Conservation (phyloP, 2,888 invertebrate genomes). For the Eilema caniola region DNA sequence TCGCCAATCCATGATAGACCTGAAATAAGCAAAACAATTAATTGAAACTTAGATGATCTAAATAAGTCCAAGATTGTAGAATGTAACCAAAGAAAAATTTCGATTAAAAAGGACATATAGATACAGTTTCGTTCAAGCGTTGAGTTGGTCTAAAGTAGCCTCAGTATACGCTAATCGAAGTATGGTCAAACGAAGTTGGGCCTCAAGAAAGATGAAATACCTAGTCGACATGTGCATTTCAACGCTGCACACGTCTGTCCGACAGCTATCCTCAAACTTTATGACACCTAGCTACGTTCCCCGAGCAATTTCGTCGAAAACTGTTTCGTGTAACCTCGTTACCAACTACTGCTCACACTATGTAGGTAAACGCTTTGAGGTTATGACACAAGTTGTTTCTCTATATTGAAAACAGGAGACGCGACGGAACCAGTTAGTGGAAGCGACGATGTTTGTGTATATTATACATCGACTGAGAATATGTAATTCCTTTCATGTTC, state of each 20-base stretch:
- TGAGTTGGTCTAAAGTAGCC: slow-evolving; percentile 17
- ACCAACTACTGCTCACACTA: slow-evolving; percentile 71
- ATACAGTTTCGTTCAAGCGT: background rate
- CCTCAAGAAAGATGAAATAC: slow-evolving; percentile 66
- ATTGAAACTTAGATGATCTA: slow-evolving; percentile 19
- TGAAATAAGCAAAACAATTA: slow-evolving; percentile 62
- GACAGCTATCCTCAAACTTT: slow-evolving; percentile 78
- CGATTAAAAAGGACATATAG: background rate
- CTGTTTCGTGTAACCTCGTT: slow-evolving; percentile 82
- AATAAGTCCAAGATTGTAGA: slow-evolving; percentile 7
- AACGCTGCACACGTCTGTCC: slow-evolving; percentile 74
- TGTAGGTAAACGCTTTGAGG: slow-evolving; percentile 78
- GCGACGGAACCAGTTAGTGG: slow-evolving; percentile 51
- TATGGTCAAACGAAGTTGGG: slow-evolving; percentile 64
- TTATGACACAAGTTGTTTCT: slow-evolving; percentile 74
- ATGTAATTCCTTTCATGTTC: slow-evolving; percentile 47
- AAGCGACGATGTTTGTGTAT: slow-evolving; percentile 46
- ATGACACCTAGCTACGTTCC: slow-evolving; percentile 80
- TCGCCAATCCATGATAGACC: slow-evolving; percentile 80
- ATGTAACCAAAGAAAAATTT: background rate
- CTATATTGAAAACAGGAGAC: slow-evolving; percentile 77
- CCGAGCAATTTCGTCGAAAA: slow-evolving; percentile 78
- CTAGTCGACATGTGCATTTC: slow-evolving; percentile 73
- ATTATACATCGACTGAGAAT: slow-evolving; percentile 46
- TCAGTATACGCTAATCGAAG: slow-evolving; percentile 38